These are phyloP conservation scores for Hyphantria cunea DNA, from an alignment of 1,140 invertebrate species.

Conservation along the genomic window DNA sequence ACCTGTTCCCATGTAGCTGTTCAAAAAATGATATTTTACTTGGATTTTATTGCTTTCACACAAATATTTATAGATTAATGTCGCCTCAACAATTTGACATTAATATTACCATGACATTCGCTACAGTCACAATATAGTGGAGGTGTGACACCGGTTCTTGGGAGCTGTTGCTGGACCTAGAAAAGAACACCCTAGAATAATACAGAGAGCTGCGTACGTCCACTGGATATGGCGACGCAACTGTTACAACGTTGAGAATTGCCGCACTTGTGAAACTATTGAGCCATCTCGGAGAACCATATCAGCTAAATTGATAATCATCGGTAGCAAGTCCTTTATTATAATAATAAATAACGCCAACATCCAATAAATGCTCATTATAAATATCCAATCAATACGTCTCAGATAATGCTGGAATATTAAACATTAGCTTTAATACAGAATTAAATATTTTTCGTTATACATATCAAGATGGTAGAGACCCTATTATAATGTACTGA, in stretches of 20 bases:
- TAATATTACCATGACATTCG: constrained; percentile 73
- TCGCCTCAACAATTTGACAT: constrained; percentile 73
- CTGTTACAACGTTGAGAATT: constrained; percentile 41
- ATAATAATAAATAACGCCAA: constrained; percentile 72
- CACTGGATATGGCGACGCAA: constrained; percentile 32
- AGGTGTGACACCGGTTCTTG: constrained; percentile 60
- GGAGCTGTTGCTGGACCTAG: constrained; percentile 71
- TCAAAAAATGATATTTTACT: constrained; percentile 80
- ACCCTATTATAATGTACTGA: constrained; percentile 71
- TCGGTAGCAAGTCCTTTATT: constrained; percentile 62
- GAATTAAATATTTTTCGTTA: constrained; percentile 60
- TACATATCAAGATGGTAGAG: constrained; percentile 57
- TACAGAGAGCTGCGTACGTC: constrained; percentile 48
- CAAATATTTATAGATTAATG: constrained; percentile 77
- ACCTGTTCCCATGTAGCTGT: constrained; percentile 79
- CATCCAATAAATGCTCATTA: constrained; percentile 74
- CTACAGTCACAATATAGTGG: constrained; percentile 67
- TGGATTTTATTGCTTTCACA: constrained; percentile 76
- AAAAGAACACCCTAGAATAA: constrained; percentile 81
- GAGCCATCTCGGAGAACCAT: constrained; percentile 54
- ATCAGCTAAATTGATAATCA: constrained; percentile 70
- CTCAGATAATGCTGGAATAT: constrained; percentile 78
- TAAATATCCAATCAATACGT: constrained; percentile 76
- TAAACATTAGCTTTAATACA: constrained; percentile 80
- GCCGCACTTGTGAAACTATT: constrained; percentile 50